Conservation (phyloP, 53 echinoderm and acorn worm genomes). For the Patiria pectinifera region DNA sequence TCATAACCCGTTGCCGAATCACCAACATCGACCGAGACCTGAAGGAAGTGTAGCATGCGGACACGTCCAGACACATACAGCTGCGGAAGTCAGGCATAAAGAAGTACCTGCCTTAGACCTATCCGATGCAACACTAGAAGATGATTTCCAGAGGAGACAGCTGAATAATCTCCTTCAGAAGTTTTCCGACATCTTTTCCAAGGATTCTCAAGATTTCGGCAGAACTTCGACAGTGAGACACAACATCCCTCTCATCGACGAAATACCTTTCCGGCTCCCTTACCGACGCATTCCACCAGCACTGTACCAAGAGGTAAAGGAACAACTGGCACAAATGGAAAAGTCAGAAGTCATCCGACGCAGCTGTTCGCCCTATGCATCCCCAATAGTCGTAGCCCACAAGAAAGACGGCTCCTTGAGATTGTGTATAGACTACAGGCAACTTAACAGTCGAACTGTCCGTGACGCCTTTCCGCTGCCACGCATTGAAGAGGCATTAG, state of each 20-base stretch:
- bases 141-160: not conserved
- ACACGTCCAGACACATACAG: too few species aligned
- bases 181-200: slow-evolving; percentile 23
- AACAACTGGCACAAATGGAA: slow-evolving; percentile 34
- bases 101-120: not conserved
- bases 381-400: not conserved
- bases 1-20: too few species aligned
- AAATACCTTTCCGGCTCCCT: slow-evolving; percentile 36
- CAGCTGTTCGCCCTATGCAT: slow-evolving; percentile 7
- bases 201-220: slow-evolving; percentile 18
- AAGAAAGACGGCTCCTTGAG: slow-evolving; percentile 33
- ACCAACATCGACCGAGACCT: too few species aligned
- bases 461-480: slow-evolving; percentile 32
- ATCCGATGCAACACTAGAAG: not conserved
- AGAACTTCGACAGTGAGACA: slow-evolving; percentile 21
- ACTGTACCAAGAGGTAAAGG: slow-evolving; percentile 27
- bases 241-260: slow-evolving; percentile 22
- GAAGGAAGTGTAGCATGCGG: too few species aligned
- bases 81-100: too few species aligned
- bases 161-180: not conserved
- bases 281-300: slow-evolving; percentile 51
- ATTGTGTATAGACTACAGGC: slow-evolving; percentile 34
- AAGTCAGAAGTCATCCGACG: slow-evolving; percentile 34
- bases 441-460: not conserved
- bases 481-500: slow-evolving; percentile 15